These are phyloP conservation scores for Malacosoma neustria DNA, from an alignment of 2,888 invertebrate species.

Conservation along the genomic window DNA sequence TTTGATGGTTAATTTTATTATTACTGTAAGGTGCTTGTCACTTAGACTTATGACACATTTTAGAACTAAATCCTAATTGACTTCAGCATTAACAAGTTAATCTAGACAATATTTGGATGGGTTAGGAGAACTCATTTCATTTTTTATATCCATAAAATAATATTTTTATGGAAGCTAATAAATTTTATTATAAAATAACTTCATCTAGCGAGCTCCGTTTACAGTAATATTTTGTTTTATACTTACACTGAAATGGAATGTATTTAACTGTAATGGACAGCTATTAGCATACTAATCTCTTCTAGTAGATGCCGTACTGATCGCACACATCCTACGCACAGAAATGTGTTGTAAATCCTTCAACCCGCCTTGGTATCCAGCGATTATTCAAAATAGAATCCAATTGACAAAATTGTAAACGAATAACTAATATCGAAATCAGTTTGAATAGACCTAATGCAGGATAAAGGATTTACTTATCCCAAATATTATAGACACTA, in stretches of 20 bases:
- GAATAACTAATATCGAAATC: neutral
- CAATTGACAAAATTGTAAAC: neutral
- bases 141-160: conserved; percentile 46
- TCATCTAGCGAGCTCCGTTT: conserved; percentile 67
- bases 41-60: conserved; percentile 40
- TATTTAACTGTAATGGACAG: conserved; percentile 44
- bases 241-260: conserved; percentile 46
- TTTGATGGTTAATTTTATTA: conserved; percentile 64
- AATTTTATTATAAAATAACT: conserved; percentile 50
- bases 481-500: neutral
- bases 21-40: conserved; percentile 62
- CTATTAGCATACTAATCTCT: conserved; percentile 68
- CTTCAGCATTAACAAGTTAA: conserved; percentile 34
- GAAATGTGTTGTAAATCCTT: conserved; percentile 44
- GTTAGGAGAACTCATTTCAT: conserved; percentile 53
- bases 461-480: conserved; percentile 12
- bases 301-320: conserved; percentile 56
- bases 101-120: conserved; percentile 65
- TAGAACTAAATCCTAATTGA: conserved; percentile 47
- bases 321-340: conserved; percentile 44
- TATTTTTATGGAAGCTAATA: conserved; percentile 54
- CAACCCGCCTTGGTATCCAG: conserved; percentile 6
- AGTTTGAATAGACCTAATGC: neutral
- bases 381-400: conserved; percentile 1
- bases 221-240: conserved; percentile 59